phyloP scores from a whole-genome alignment of 1,140 invertebrate species.

The Orchestia grillus region DNA sequence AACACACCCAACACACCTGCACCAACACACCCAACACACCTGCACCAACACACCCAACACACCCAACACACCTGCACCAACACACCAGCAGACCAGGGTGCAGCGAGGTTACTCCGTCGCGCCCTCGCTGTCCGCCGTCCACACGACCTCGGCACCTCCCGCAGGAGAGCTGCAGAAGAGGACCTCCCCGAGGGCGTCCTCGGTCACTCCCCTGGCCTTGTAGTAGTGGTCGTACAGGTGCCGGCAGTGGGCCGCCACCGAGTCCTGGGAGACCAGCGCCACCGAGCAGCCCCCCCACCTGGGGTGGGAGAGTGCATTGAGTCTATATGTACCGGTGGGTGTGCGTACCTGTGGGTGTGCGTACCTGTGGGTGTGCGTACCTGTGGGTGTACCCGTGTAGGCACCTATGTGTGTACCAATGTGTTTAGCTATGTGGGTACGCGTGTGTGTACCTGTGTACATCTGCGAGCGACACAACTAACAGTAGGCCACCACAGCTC shows the following conservation, averaged over 20 bases:
- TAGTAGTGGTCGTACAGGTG: constrained; percentile 79
- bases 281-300: constrained; percentile 98
- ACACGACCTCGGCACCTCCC: constrained; percentile 72
- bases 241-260: constrained; percentile 80
- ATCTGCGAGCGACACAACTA: no score
- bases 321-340: background rate
- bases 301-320: constrained; percentile 65
- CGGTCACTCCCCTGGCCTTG: constrained; percentile 62
- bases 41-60: no score
- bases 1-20: no score
- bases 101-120: no score
- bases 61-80: no score
- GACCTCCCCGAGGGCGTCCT: constrained; percentile 66
- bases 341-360: background rate
- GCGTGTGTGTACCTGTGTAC: no score
- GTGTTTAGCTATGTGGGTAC: background rate
- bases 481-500: background rate
- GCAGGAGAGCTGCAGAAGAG: constrained; percentile 78
- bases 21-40: no score
- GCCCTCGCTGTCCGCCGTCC: no score
- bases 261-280: constrained; percentile 81
- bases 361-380: background rate
- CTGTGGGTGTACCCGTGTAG: background rate
- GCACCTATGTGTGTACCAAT: background rate
- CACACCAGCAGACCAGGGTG: no score